phyloP scores from a whole-genome alignment of 1,140 invertebrate species.

The Trichomalopsis sarcophagae region DNA sequence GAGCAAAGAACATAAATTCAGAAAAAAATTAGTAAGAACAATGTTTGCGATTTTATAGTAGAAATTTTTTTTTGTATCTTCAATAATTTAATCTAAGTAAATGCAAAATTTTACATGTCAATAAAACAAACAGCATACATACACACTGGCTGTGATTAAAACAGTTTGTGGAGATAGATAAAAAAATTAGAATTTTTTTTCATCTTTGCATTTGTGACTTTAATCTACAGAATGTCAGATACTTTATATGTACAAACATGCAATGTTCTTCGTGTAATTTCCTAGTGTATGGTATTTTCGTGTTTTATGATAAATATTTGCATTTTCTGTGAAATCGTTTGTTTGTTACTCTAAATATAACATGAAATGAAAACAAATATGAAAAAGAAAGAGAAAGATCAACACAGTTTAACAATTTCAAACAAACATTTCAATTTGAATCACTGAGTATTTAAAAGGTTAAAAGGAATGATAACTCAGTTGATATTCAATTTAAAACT shows the following conservation, averaged over 20 bases:
- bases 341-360: slow-evolving; percentile 8
- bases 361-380: slow-evolving; percentile 2
- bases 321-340: slow-evolving; percentile 23
- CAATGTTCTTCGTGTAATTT: slow-evolving; percentile 35
- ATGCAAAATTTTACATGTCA: slow-evolving; percentile 26
- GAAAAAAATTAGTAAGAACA: background rate
- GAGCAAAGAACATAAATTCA: slow-evolving; percentile 3
- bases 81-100: slow-evolving; percentile 17
- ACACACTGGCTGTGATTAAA: slow-evolving; percentile 42
- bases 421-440: background rate
- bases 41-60: background rate
- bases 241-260: slow-evolving; percentile 13
- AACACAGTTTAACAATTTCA: background rate
- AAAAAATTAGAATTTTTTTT: slow-evolving; percentile 33
- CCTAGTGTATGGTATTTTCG: slow-evolving; percentile 2
- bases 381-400: slow-evolving; percentile 15
- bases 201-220: slow-evolving; percentile 43
- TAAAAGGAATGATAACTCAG: background rate
- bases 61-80: background rate
- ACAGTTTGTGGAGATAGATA: slow-evolving; percentile 1
- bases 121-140: slow-evolving; percentile 30
- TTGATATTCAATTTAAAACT: slow-evolving; percentile 24
- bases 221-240: slow-evolving; percentile 31
- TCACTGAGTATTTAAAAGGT: slow-evolving; percentile 6
- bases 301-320: slow-evolving; percentile 5